Evolutionary conservation across 2,888 invertebrate species (phyloP), one percentile per base, ranked within the genome.

Genomic region (Ophion slaviceki): DNA sequence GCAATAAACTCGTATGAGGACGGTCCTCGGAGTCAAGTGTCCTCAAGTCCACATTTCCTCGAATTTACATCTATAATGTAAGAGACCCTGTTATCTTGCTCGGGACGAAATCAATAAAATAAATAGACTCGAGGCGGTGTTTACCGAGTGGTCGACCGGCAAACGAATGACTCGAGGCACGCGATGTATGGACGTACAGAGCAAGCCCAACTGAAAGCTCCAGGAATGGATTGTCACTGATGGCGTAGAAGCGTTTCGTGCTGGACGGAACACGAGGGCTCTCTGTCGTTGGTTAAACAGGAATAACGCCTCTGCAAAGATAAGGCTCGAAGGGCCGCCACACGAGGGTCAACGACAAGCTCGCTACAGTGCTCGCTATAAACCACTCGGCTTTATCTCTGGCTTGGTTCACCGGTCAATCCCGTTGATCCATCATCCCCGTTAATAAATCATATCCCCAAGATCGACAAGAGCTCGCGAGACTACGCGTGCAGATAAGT

Each of bases 71-170:
- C 17, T 1, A n/a, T 17, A 32, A 20, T 45, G 8, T 20, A 17
- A 47, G n/a, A 47, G 61, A 70, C 64, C 78, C 72, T 78, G 68
- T 59, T 74, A 62, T 72, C 79, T 74, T 67, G 36, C 67, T 11
- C 71, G 64, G 59, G 57, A 57, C 84, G 76, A 86, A 89, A 89
- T 90, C 89, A 89, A 90, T 90, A 88, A 87, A 89, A 90, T 86
- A 90, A 89, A 89, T 86, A 88, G 85, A 82, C 80, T 80, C 67
- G 71, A 70, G 62, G 36, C 78, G 75, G 86, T 71, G 87, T 67
- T 81, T 86, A 81, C 84, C 74, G 80, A 79, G 82, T 62, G 78
- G 70, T 1, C 28, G n/a, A 53, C 7, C 20, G 66, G 20, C 75
- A 32, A 75, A 76, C 75, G 82, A 87, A 88, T 87, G 85, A 86